Conservation (phyloP, 2,888 invertebrate genomes). For the Volucella zonaria region DNA sequence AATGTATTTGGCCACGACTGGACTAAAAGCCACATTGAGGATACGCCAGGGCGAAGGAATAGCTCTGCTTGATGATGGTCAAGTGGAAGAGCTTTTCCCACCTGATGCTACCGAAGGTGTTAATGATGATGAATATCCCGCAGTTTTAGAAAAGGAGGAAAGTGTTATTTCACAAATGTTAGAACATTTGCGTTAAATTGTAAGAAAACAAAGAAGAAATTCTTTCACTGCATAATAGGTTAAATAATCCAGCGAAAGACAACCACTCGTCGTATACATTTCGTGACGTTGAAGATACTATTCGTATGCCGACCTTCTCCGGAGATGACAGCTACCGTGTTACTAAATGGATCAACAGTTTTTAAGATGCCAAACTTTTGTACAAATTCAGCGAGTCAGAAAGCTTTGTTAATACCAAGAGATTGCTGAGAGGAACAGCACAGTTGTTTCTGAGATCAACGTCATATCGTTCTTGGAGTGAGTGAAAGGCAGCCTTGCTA, state of each 20-base stretch:
- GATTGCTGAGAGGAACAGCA: too few relatives aligned
- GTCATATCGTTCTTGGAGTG: too few relatives aligned
- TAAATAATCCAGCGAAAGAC: slow-evolving; percentile 1
- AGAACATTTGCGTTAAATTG: slow-evolving; percentile 33
- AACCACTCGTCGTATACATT: slow-evolving; percentile 25
- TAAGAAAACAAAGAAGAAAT: not conserved
- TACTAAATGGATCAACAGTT: slow-evolving; percentile 29
- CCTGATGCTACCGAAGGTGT: not conserved
- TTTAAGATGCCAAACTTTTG: slow-evolving; percentile 20
- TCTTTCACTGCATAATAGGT: too few relatives aligned
- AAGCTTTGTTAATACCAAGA: not conserved
- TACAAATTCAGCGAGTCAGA: slow-evolving; percentile 31
- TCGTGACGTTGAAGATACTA: slow-evolving; percentile 25
- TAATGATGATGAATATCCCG: not conserved
- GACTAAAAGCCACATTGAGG: slow-evolving; percentile 19
- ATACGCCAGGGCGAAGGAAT: slow-evolving; percentile 13
- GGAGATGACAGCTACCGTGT: slow-evolving; percentile 21
- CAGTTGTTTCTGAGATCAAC: too few relatives aligned
- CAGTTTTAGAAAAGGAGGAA: slow-evolving; percentile 4
- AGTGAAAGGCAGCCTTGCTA: too few relatives aligned
- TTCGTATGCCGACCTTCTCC: slow-evolving; percentile 29
- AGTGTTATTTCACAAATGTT: slow-evolving; percentile 8
- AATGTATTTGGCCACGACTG: slow-evolving; percentile 28
- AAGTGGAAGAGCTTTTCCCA: slow-evolving; percentile 22
- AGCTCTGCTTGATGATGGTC: slow-evolving; percentile 21